phyloP scores from a whole-genome alignment of 2,113 vertebrate genomes.

The Cinclus cinclus region DNA sequence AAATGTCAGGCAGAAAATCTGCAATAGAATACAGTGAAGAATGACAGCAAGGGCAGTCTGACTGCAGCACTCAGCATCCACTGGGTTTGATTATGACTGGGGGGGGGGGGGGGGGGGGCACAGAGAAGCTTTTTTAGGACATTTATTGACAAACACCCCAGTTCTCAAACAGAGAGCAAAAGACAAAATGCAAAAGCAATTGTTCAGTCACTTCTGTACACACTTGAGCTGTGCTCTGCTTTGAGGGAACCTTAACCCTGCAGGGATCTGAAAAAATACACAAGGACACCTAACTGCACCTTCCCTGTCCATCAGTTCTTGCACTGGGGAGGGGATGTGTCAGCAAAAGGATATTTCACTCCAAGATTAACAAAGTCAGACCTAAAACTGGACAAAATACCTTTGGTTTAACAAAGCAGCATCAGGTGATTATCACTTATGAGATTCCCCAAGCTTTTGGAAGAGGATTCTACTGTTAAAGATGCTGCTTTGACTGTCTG shows the following conservation, averaged over 20 bases:
- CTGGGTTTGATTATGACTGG: not conserved
- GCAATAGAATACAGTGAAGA: not conserved
- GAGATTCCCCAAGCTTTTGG: not conserved
- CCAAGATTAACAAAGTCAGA: not conserved
- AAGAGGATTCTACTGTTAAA: not conserved
- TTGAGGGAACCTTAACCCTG: not conserved
- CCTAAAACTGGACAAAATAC: not conserved
- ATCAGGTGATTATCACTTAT: not conserved
- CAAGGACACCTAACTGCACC: rapidly evolving
- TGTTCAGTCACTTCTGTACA: not conserved
- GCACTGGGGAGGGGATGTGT: not conserved
- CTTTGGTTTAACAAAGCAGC: not conserved
- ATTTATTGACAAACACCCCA: not conserved
- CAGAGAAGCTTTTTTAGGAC: not conserved
- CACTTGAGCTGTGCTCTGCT: not conserved
- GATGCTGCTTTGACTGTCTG: not conserved
- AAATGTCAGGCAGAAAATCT: not conserved
- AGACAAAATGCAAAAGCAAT: not conserved
- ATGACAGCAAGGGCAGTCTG: not conserved
- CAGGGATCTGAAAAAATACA: not conserved
- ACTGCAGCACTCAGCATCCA: not conserved
- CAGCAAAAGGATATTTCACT: not conserved
- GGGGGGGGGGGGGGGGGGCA: not conserved
- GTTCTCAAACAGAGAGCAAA: not conserved
- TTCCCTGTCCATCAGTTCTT: not conserved